A percentile compares a stretch with the other conserved stretches of the same genome.
Conservation (phyloP, 1,140 invertebrate genomes). For the Ditylenchus dipsaci region DNA sequence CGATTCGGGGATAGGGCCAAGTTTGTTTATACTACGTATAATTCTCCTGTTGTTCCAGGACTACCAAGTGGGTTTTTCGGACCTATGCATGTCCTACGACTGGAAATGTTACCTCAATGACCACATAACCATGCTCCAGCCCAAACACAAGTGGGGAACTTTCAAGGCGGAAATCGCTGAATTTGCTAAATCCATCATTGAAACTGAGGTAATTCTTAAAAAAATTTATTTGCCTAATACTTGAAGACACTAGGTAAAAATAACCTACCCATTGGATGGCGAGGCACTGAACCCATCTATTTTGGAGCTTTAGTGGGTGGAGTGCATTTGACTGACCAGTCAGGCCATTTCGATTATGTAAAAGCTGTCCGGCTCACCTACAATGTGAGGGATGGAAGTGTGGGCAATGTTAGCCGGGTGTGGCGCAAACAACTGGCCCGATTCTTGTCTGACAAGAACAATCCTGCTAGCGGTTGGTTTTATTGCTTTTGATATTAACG, state of each 20-base stretch:
- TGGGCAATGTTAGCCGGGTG: constrained; percentile 46
- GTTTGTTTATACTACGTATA: no score
- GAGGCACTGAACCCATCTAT: constrained; percentile 58
- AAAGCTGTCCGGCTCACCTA: constrained; percentile 53
- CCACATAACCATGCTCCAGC: constrained; percentile 56
- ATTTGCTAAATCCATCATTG: constrained; percentile 54
- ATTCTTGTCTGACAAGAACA: constrained; percentile 45
- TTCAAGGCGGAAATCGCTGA: constrained; percentile 48
- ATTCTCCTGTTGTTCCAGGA: no score
- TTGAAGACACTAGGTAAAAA: constrained; percentile 48
- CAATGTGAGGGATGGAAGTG: constrained; percentile 50
- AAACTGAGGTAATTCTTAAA: constrained; percentile 51
- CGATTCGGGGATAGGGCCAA: no score
- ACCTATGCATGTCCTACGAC: constrained; percentile 56
- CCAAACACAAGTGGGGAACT: constrained; percentile 49
- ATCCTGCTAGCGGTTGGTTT: constrained; percentile 48
- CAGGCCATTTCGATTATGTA: constrained; percentile 56
- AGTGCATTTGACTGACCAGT: constrained; percentile 51
- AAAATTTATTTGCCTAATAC: no score
- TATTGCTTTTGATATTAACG: no score
- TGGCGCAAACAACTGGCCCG: constrained; percentile 50
- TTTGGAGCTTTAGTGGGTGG: constrained; percentile 55
- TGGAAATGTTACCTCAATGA: constrained; percentile 57
- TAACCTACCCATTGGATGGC: constrained; percentile 58
- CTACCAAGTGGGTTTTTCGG: constrained; percentile 48